These are phyloP conservation scores for Epinephelus coioides DNA, from an alignment of 2,797 vertebrate species.

Conservation along the genomic window DNA sequence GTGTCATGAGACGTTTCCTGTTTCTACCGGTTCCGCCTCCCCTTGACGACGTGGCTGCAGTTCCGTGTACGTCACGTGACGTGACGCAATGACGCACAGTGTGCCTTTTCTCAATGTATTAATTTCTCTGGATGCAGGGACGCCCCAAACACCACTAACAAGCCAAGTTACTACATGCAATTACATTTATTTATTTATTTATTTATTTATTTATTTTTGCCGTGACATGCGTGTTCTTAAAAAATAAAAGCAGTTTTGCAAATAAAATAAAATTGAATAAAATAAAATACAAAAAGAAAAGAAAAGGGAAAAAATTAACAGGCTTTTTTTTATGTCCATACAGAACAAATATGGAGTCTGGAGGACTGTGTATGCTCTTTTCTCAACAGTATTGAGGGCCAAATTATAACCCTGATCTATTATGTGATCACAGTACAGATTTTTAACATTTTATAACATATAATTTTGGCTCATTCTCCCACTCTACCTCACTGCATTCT, in stretches of 20 bases:
- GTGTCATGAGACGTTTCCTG: slow-evolving; percentile 26
- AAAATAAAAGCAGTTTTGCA: too few relatives aligned
- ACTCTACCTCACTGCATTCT: too few relatives aligned
- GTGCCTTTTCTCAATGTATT: not conserved
- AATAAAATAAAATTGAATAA: too few relatives aligned
- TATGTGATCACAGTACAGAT: not conserved
- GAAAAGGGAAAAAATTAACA: too few relatives aligned
- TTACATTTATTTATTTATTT: too few relatives aligned
- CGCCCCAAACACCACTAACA: not conserved
- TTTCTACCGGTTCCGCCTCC: not conserved
- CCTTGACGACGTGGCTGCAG: slow-evolving; percentile 65
- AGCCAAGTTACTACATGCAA: not conserved
- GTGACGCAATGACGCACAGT: slow-evolving; percentile 30
- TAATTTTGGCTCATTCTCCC: too few relatives aligned
- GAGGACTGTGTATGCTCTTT: not conserved
- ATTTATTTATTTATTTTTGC: too few relatives aligned
- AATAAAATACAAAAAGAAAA: too few relatives aligned
- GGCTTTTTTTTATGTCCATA: not conserved
- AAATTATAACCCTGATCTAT: not conserved
- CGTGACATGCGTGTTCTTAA: too few relatives aligned
- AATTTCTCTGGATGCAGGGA: not conserved
- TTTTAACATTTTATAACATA: not conserved
- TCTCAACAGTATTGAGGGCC: not conserved
- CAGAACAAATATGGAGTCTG: not conserved
- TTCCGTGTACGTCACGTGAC: slow-evolving; percentile 56